Evolutionary conservation across 2,797 vertebrate species (phyloP), one percentile per base, ranked within the genome.

Genomic region (Lagorchestes hirsutus): DNA sequence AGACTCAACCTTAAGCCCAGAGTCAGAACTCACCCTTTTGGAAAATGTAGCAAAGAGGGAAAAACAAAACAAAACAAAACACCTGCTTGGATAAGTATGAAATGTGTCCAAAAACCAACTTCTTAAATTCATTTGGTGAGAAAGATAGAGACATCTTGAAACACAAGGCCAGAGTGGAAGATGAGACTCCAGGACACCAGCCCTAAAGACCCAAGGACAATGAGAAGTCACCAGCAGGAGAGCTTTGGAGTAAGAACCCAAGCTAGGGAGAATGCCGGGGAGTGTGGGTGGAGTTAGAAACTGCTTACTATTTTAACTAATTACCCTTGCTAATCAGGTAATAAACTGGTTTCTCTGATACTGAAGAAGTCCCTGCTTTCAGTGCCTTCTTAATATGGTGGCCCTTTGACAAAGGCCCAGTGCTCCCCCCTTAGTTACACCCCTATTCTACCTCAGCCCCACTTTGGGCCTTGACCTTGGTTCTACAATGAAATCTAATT

Each of bases 331-430:
- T 82, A 82, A 46, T 82, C 74, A 27, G 8, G 9, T 22, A 24
- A 22, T 82, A 46, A 82, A 82, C 22, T n/a, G 67, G 34, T 92
- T 52, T 58, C 40, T 94, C 55, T 55, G 4, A 87, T 56, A 40
- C 91, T 93, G 74, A 92, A 90, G 92, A 92, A 56, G 62, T 54
- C 62, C 22, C 31, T 59, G 54, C 92, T 96, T 74, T 90, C 27
- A 93, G 67, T 59, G 13, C 54, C 74, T 40, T 82, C n/a, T 82
- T 46, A 82, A 46, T 82, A 82, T 11, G n/a, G 74, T 10, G 22
- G 22, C 74, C n/a, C 57, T 67, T 8, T 90, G 55, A 46, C 46
- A 59, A 55, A 4, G 58, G 54, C 57, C 29, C 55, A 90, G 54
- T 1, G 18, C 12, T 22, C 46, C 55, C 92, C 11, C 27, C 34